phyloP scores from a whole-genome alignment of 1,140 invertebrate species.

The Papilio xuthus region DNA sequence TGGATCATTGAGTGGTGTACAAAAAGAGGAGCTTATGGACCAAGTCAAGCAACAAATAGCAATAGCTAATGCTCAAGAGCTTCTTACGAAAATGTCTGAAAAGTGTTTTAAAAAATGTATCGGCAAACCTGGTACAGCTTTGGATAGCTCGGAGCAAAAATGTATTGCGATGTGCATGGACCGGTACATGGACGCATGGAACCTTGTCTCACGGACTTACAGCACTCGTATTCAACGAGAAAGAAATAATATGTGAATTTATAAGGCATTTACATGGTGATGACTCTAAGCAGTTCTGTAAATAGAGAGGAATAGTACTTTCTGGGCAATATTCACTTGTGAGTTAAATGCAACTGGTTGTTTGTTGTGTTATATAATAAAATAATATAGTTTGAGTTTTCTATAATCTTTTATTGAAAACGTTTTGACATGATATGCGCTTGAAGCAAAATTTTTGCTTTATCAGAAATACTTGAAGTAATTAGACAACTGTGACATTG shows the following conservation, averaged over 20 bases:
- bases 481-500: background rate
- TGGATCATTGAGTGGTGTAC: conserved; percentile 83
- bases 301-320: conserved; percentile 73
- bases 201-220: conserved; percentile 93
- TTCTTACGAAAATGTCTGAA: conserved; percentile 97
- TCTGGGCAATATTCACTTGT: conserved; percentile 68
- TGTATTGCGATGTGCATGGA: conserved; percentile 99
- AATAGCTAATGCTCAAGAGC: conserved; percentile 96
- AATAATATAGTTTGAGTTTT: conserved; percentile 64
- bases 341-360: conserved; percentile 56
- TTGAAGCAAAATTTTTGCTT: background rate
- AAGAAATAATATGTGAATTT: conserved; percentile 81
- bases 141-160: conserved; percentile 97
- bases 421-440: background rate
- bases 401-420: conserved; percentile 30
- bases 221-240: conserved; percentile 90
- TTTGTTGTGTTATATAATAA: conserved; percentile 73
- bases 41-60: conserved; percentile 98
- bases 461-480: background rate
- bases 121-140: conserved; percentile 92
- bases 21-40: conserved; percentile 96
- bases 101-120: conserved; percentile 99
- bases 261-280: conserved; percentile 40
- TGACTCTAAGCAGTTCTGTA: conserved; percentile 64
- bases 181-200: conserved; percentile 97